Base-by-base conservation (phyloP, 2,888 invertebrate species). In the Sycophila texana region DNA sequence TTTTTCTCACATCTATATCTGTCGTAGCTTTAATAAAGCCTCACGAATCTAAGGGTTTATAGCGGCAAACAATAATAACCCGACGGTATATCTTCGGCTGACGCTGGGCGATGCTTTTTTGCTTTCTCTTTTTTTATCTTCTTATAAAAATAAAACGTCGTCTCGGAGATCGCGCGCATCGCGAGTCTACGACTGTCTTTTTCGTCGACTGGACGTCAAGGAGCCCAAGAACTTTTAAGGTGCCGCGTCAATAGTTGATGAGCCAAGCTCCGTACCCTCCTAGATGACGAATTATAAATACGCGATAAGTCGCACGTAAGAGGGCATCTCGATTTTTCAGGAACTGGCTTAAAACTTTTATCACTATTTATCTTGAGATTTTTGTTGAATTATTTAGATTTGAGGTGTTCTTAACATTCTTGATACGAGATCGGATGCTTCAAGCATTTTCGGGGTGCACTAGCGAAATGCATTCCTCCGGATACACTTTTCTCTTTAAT, bases 181-280 rank as follows among this genome's bases (percentile, higher is more conserved):
- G 16, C 7, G 10, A 63, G 63, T 63, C 10, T 10, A 39, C 39
- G 39, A 39, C 39, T 10, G 0, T 10, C 39, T 39, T 26, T 26
- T 26, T 26, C 39, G 1, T 10, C 39, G 39, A 39, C 39, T 39
- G 39, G 39, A 39, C 18, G 20, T 13, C n/a, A 12, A 3, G 58
- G 18, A 18, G n/a, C n/a, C 20, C 67, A 67, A 67, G 67, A 53
- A 68, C 53, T 68, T 26, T 30, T 16, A 26, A 68, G 55, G 67
- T 68, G 22, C n/a, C 55, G 67, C 55, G 26, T 68, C 30, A 68
- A 22, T 55, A 68, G 53, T 68, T 68, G 26, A 68, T 55, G 26
- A n/a, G 16, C 4, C 26, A 2, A 16, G 26, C 26, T 14, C 14
- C 30, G 16, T 1, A 16, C 26, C 13, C 22, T 3, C 39, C 20